Conservation (phyloP, 2,113 vertebrate species). For the Cacatua alba region DNA sequence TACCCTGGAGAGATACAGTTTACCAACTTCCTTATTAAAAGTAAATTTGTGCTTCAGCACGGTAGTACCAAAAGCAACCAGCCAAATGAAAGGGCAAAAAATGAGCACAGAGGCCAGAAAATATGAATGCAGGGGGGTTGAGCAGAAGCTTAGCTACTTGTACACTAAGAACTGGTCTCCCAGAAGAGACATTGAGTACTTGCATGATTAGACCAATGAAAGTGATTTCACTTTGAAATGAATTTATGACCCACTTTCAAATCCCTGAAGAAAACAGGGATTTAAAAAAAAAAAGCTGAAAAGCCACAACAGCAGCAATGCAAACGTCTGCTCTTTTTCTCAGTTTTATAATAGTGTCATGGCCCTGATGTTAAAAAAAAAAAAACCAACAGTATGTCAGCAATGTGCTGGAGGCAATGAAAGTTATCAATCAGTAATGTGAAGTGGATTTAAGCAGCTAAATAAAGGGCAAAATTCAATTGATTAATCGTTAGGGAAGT, state of each 20-base stretch:
- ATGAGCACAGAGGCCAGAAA: not conserved
- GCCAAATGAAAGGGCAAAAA: not conserved
- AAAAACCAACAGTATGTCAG: not conserved
- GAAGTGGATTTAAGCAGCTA: slow-evolving; percentile 61
- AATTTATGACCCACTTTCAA: slow-evolving; percentile 72
- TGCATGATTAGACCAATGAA: slow-evolving; percentile 64
- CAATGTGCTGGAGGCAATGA: not conserved
- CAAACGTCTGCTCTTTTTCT: slow-evolving; percentile 36
- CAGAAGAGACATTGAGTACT: slow-evolving; percentile 38
- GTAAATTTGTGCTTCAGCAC: not conserved
- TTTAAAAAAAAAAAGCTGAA: slow-evolving; percentile 52
- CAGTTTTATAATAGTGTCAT: slow-evolving; percentile 29
- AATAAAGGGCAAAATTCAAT: slow-evolving; percentile 64
- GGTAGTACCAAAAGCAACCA: not conserved
- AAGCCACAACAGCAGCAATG: slow-evolving; percentile 43
- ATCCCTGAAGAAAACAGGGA: slow-evolving; percentile 64
- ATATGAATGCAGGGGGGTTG: not conserved
- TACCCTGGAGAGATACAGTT: not conserved
- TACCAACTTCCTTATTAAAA: not conserved
- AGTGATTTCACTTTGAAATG: slow-evolving; percentile 60
- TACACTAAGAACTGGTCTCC: not conserved
- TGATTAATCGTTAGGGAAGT: slow-evolving; percentile 67
- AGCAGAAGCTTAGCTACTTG: slow-evolving; percentile 39
- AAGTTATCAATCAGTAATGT: slow-evolving; percentile 69
- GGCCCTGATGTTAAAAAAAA: slow-evolving; percentile 12